Evolutionary conservation across 2,797 vertebrate genomes (phyloP), one percentile per base, ranked within the genome.

Genomic region (Eupleurogrammus muticus): DNA sequence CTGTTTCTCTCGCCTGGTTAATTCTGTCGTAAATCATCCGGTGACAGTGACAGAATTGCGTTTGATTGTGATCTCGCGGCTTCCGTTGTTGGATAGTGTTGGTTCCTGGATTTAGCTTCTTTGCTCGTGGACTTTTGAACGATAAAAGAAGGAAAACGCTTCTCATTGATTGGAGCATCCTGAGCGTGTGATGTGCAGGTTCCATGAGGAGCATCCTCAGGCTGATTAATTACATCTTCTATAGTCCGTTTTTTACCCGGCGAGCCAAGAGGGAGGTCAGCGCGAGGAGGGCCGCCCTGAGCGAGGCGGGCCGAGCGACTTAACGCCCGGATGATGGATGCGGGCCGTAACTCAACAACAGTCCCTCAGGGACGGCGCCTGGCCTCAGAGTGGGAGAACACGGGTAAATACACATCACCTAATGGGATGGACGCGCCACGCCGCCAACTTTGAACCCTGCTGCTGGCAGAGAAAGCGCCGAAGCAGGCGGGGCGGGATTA

Each of bases 181-280:
- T n/a, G n/a, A n/a, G n/a, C n/a, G 6, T 72, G 50, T 75, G 56
- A 81, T 85, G 72, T 52, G 61, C 59, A 71, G 48, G 72, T 76
- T 65, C 75, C 66, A 60, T 55, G 16, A 56, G 77, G 83, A 82
- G 76, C 78, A 86, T 82, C 79, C 77, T 70, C 57, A 60, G 72
- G 70, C 78, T 87, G 84, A 93, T 93, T 92, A 90, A 92, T 92
- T 89, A 84, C 72, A 68, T 84, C 81, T 91, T 80, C 86, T 88
- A 85, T 74, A 74, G 75, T 75, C 78, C 63, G 38, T 77, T 68
- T 83, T 90, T 90, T 83, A 85, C 79, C 82, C 77, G 77, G 53
- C 61, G 85, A 82, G 81, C 83, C 69, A 77, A 75, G 70, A 73
- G 82, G 80, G 81, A 91, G 90, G 92, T 92, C 89, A 92, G 38